These are phyloP conservation scores for Lepidocyrtoides sp. DNA, from an alignment of 2,888 invertebrate genomes.

Conservation along the genomic window DNA sequence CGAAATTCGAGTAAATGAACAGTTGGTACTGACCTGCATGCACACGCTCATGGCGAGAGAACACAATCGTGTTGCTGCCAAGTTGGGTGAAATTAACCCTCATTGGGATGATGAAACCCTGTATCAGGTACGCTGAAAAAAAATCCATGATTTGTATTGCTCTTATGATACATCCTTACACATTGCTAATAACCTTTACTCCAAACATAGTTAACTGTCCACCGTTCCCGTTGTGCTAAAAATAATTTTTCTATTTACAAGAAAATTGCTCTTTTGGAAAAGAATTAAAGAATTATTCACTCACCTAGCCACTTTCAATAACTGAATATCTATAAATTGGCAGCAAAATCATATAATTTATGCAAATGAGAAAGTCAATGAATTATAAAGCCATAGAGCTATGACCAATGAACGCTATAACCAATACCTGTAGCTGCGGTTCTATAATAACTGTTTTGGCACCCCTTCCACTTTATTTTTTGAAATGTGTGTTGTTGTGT, in stretches of 20 bases:
- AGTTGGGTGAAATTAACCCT: conserved; percentile 93
- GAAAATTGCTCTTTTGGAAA: neutral
- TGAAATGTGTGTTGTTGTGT: neutral
- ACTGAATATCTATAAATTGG: conserved; percentile 18
- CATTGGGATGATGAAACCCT: conserved; percentile 98
- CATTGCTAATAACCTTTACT: no score
- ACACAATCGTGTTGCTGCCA: conserved; percentile 94
- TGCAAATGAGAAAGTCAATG: conserved; percentile 20
- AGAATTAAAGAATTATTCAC: no score
- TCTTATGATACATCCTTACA: no score
- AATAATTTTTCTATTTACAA: neutral
- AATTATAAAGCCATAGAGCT: no score
- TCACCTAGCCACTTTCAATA: neutral
- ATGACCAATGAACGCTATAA: no score
- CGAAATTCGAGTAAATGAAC: conserved; percentile 83
- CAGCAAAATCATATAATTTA: neutral
- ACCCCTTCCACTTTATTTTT: neutral
- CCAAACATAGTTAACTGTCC: no score
- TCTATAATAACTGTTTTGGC: conserved; percentile 25
- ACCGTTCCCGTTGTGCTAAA: no score
- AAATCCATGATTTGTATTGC: no score
- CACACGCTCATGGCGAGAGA: conserved; percentile 91
- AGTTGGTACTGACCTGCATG: conserved; percentile 81
- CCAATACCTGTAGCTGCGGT: no score
- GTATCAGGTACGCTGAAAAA: conserved; percentile 92